Base-by-base conservation (phyloP, 92 coral and sea anemone genomes). In the Palythoa grandiflora region DNA sequence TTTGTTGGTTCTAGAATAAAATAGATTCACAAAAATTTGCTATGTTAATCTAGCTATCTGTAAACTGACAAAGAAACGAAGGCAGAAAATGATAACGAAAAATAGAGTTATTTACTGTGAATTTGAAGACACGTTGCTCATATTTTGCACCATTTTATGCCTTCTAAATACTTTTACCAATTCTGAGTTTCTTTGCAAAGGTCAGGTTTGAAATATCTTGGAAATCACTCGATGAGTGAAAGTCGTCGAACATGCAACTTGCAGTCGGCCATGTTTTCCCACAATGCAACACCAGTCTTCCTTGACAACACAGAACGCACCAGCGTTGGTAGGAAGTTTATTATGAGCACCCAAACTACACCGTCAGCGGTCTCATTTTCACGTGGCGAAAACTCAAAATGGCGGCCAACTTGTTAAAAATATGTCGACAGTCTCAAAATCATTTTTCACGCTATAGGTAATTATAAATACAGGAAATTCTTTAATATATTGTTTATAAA, bases 391-490 rank as follows among this genome's bases (percentile, higher is more conserved):
- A 87, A 84, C 86, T 87, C 85, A 94, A 94, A 73, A 94, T 94
- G 98, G 95, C 98, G 94, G 91, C 98, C 88, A 91, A 73, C 89
- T 84, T 91, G 89, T 86, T 81, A 48, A 68, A 50, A 81, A 28
- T 66, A 44, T 63, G 66, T 38, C 86, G 65, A 11, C 86, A 81
- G 75, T 40, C 74, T 1, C 66, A 63, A 48, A 81, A 44, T 65
- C 59, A 51, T n/a, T 38, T 68, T 53, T 28, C 55, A 37, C 16
- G 55, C 57, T 51, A 47, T 44, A 68, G 86, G 86, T 81, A 55
- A 48, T 78, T 38, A 48, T 2, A 84, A 87, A 89, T 92, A 87
- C 88, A 53, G 6, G 3, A 35, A 20, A 37, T 17, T 28, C 72
- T 39, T 1, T 7, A 1, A 36, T 51, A 0, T 1, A 28, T 21